These are phyloP conservation scores for Apteryx mantelli DNA, from an alignment of 2,113 vertebrate species.

Conservation along the genomic window DNA sequence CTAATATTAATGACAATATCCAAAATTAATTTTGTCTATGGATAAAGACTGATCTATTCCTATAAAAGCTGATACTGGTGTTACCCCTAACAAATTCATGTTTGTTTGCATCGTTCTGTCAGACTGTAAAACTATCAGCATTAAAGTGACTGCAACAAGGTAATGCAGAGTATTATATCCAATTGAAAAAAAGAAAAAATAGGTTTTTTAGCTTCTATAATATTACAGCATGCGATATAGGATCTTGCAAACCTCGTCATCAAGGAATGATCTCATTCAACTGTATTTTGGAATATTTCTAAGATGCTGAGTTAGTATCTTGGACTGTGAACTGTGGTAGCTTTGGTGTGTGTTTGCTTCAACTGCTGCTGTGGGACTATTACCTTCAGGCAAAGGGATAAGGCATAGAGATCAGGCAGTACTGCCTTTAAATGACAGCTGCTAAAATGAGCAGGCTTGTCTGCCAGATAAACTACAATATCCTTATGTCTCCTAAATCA, in stretches of 20 bases:
- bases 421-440: neutral
- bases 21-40: neutral
- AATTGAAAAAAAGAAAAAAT: neutral
- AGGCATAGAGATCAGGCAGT: fast-evolving
- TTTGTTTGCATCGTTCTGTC: neutral
- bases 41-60: neutral
- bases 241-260: neutral
- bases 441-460: neutral
- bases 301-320: neutral
- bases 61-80: neutral
- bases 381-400: neutral
- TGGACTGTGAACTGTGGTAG: neutral
- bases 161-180: neutral
- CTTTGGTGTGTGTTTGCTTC: neutral
- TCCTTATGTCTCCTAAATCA: neutral
- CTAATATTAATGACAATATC: neutral
- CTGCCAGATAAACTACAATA: fast-evolving
- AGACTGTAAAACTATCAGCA: neutral
- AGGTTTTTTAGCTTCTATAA: neutral
- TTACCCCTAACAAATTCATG: neutral
- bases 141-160: neutral
- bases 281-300: neutral
- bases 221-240: neutral
- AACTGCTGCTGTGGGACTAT: fast-evolving
- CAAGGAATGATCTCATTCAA: neutral